Base-by-base conservation (phyloP, 2,888 invertebrate genomes). In the Yponomeuta sedellus region DNA sequence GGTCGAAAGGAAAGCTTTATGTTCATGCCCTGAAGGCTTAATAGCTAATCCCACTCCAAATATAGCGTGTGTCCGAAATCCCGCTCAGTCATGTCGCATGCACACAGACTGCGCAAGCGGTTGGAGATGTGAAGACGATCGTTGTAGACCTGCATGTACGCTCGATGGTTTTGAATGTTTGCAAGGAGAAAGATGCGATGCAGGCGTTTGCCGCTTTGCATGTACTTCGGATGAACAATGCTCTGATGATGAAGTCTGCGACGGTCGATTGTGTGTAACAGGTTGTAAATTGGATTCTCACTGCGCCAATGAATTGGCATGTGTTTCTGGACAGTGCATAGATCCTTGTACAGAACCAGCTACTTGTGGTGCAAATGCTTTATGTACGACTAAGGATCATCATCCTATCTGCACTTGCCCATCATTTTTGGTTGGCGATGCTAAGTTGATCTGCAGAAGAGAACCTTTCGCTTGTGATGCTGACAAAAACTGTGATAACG, bases 1-100 rank as follows among this genome's bases (percentile, higher is more conserved):
- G 1, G 93, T 94, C 12, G 96, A 96, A 77, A 95, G 97, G 77
- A 93, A 96, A 73, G 95, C 97, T 6, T 92, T 94, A 56, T 97
- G 97, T 77, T 94, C 95, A 25, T 97, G 97, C 77, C 91, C 94
- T 52, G 90, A 92, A 64, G 95, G 95, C 25, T 94, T 97, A 79
- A 96, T 97, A 74, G 96, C 97, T 12, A 97, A 96, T 81, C 97
- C 97, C 64, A 95, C 96, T 1, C 95, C 97, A 1, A 96, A 96
- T 77, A 94, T 97, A 52, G 98, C 96, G 0, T 98, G 98, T 76
- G 94, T 97, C 0, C 92, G 97, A 74, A 92, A 96, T 12, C 97
- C 97, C 0, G 93, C 96, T 12, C 85, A 93, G 20, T 92, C 93
- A n/a, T 97, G 97, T 77, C 92, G 88, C 52, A 94, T 94, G 74